Conservation (phyloP, 2,888 invertebrate species). For the Xestia xanthographa region DNA sequence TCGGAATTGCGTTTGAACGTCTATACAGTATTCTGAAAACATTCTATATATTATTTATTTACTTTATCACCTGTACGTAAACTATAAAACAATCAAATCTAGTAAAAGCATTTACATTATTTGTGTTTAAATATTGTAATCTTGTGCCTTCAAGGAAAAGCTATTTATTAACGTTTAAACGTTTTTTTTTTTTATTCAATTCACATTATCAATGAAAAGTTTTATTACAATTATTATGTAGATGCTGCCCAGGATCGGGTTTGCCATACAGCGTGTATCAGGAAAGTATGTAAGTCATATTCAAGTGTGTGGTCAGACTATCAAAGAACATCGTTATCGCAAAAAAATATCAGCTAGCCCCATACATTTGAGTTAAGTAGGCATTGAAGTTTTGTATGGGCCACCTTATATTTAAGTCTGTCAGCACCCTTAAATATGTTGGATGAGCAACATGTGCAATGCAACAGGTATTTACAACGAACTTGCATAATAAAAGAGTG, state of each 20-base stretch:
- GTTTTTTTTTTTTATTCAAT: background rate
- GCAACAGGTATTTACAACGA: background rate
- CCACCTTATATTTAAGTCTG: background rate
- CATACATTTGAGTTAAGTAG: background rate
- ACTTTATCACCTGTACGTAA: background rate
- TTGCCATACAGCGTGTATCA: too few species aligned
- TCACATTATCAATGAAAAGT: too few species aligned
- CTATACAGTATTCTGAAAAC: background rate
- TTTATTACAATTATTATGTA: background rate
- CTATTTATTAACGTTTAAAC: background rate
- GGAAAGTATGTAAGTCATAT: too few species aligned
- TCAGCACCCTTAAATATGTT: background rate
- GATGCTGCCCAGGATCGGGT: too few species aligned
- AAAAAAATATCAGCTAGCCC: background rate
- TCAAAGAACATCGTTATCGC: background rate
- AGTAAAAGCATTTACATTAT: background rate
- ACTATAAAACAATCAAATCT: background rate
- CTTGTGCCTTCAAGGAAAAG: background rate
- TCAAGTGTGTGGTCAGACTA: too few species aligned
- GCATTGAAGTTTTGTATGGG: background rate
- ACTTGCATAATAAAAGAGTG: background rate
- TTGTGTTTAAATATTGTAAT: background rate
- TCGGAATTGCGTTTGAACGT: background rate
- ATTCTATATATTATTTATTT: background rate
- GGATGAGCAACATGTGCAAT: too few species aligned